Evolutionary conservation across 2,797 vertebrate genomes (phyloP), one percentile per base, ranked within the genome.

Genomic region (Alauda arvensis): DNA sequence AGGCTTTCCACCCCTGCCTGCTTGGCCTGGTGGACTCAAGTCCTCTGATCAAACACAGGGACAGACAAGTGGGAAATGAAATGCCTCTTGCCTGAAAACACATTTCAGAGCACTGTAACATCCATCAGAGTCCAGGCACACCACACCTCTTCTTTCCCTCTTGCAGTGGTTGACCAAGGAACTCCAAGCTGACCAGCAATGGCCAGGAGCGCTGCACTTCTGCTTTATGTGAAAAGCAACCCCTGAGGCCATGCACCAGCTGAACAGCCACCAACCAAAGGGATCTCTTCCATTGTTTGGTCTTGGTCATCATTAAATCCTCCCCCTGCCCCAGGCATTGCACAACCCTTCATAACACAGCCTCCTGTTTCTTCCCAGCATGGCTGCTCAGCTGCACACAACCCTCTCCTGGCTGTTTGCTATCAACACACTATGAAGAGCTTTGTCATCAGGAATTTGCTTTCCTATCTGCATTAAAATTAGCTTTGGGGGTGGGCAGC

Each of bases 391-490:
- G 71, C 46, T 87, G 55, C 71, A 62, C 19, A 86, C 0, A 0
- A 6, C 55, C 26, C 21, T 52, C 61, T 90, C 77, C 65, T 45
- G 86, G 61, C 53, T 52, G 17, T 43, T 72, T 1, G 0, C 19
- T 89, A 81, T 69, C 89, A 70, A 55, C 49, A 80, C 19, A 8
- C 24, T 81, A 56, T 56, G 80, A 87, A 69, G 80, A 91, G 67
- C 25, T 70, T 90, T 92, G 70, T 87, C 48, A 12, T 86, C 37
- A 88, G 65, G 51, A 77, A 92, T 91, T 59, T 65, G 46, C 55
- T 68, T 89, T 90, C 53, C 80, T 88, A 63, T 85, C 74, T 49
- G 37, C 63, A 92, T 88, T 79, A 88, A 91, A 93, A 95, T 79
- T 70, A 78, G 67, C 26, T 91, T 77, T 21, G 29, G 42, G 37